Base-by-base conservation (phyloP, 2,888 invertebrate species). In the Drosophila mercatorum region DNA sequence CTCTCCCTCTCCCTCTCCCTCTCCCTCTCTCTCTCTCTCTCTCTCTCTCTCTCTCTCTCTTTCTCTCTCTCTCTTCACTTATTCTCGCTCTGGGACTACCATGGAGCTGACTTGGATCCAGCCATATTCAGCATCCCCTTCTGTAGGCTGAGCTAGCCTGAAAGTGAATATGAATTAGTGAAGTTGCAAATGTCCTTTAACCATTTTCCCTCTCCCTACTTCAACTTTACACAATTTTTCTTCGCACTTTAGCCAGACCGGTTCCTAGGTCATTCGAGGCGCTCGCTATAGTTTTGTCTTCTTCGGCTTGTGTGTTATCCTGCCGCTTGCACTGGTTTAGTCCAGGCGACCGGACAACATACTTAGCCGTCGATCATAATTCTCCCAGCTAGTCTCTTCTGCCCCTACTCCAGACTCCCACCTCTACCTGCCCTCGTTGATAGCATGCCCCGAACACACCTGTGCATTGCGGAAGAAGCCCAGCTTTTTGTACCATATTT, bases 401-500 rank as follows among this genome's bases (percentile, higher is more conserved):
- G 6, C 7, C 12, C 17, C 17, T 2, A 2, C 17, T 22, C 22
- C 22, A 2, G 0, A 3, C 43, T 12, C 4, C 26, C 28, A 5
- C 47, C 7, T 46, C 26, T 10, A 8, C 41, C 28, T 8, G 28
- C 10, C 11, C 40, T 36, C 14, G 26, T 22, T 52, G 22, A 52
- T 34, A 8, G 2, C 10, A 11, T 53, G 44, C 34, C 38, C 7
- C 36, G 10, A 10, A 36, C 41, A 43, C 55, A 36, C 14, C 6
- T 31, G 51, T 47, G 22, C 40, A 44, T 55, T 31, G 17, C 5
- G 28, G 11, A 2, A 17, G 8, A 10, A 26, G 51, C 14, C 44
- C 62, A 60, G 61, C 59, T 67, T 55, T 57, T 78, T 44, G 79
- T 76, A 76, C 22, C 47, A 78, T 75, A 75, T 60, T 76, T 76